These are phyloP conservation scores for Lutjanus campechanus DNA, from an alignment of 2,797 vertebrate species.

Conservation along the genomic window DNA sequence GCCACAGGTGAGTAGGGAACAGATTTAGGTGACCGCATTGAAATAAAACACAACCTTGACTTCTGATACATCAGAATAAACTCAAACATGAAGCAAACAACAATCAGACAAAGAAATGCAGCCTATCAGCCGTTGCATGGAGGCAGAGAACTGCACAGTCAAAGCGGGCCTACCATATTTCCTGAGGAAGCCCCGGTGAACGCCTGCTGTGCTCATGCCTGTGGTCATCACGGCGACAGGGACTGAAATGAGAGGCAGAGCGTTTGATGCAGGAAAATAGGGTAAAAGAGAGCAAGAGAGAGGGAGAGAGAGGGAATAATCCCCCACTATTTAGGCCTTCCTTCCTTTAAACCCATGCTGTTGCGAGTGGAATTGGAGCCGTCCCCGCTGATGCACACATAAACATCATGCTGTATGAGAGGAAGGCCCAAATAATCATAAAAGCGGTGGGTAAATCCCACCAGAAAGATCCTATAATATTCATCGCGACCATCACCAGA, in stretches of 20 bases:
- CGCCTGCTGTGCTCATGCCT: constrained; percentile 82
- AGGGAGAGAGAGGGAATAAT: constrained; percentile 68
- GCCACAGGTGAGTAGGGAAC: background rate
- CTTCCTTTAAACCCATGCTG: constrained; percentile 57
- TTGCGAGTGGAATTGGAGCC: constrained; percentile 60
- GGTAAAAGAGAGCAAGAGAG: constrained; percentile 53
- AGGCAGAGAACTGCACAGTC: background rate
- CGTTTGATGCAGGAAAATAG: constrained; percentile 62
- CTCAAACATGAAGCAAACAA: background rate
- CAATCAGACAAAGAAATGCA: background rate
- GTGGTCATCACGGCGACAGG: constrained; percentile 61
- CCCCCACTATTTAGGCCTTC: constrained; percentile 77
- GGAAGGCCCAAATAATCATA: constrained; percentile 62
- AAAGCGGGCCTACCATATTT: constrained; percentile 86
- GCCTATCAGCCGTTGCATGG: background rate
- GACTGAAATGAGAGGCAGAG: constrained; percentile 59
- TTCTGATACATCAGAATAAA: background rate
- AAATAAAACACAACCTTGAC: background rate
- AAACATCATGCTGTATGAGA: constrained; percentile 59
- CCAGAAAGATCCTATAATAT: constrained; percentile 39
- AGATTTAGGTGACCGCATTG: background rate
- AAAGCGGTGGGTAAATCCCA: constrained; percentile 61
- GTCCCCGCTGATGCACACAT: constrained; percentile 41
- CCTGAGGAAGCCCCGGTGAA: constrained; percentile 87
- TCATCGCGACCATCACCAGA: constrained; percentile 31